Evolutionary conservation across 2,888 invertebrate species (phyloP).

Genomic region (Diabrotica balteata): DNA sequence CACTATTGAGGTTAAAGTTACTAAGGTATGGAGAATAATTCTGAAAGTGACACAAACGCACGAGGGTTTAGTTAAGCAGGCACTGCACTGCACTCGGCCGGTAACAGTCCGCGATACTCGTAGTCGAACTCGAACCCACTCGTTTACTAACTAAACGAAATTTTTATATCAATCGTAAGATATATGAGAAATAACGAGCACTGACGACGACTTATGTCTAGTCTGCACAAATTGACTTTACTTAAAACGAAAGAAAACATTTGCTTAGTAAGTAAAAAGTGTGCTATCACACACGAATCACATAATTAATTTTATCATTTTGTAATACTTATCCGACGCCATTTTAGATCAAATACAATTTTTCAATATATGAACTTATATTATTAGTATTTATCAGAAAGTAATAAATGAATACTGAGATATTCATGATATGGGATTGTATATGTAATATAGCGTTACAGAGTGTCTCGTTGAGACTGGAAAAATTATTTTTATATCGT

Average conservation of each 20-base stretch:
- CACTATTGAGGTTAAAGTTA: no score
- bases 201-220: slow-evolving; percentile 3
- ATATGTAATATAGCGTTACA: neutral
- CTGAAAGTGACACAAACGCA: no score
- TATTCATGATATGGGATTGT: neutral
- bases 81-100: no score
- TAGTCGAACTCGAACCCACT: no score
- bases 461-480: neutral
- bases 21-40: no score
- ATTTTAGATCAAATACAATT: neutral
- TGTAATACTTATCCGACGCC: slow-evolving; percentile 1
- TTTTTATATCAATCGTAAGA: slow-evolving; percentile 4
- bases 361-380: neutral
- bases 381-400: neutral
- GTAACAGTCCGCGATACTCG: no score
- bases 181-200: slow-evolving; percentile 11
- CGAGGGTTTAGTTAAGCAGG: no score
- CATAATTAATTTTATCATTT: slow-evolving; percentile 9
- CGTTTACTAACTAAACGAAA: neutral
- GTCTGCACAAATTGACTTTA: slow-evolving; percentile 8
- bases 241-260: neutral
- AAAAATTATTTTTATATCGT: no score
- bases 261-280: slow-evolving; percentile 2
- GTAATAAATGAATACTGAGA: neutral
- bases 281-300: slow-evolving; percentile 1